A percentile compares a stretch with the other conserved stretches of the same genome.
These are phyloP conservation scores for Dynastes maya DNA, from an alignment of 2,888 invertebrate species.

Conservation along the genomic window DNA sequence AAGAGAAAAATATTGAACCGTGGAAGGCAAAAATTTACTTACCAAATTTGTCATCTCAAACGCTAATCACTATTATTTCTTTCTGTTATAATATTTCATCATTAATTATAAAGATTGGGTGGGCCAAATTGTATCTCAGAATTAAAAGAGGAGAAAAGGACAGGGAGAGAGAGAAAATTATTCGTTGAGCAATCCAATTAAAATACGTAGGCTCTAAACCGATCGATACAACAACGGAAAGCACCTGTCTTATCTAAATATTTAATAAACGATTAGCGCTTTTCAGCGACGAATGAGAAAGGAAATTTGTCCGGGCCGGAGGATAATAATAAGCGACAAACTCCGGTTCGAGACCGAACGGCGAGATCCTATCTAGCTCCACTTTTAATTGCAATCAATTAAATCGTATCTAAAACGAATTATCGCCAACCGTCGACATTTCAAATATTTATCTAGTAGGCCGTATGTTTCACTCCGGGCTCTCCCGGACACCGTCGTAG, in stretches of 20 bases:
- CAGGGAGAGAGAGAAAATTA: background rate
- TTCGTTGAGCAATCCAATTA: constrained; percentile 11
- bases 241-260: constrained; percentile 32
- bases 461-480: constrained; percentile 4
- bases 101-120: constrained; percentile 14
- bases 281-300: constrained; percentile 21
- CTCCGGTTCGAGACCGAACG: background rate
- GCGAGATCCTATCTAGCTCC: constrained; percentile 18
- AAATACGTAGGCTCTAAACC: constrained; percentile 1
- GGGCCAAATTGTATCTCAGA: background rate
- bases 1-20: too few species aligned
- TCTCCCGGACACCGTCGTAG: background rate
- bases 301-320: constrained; percentile 14
- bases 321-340: background rate
- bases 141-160: background rate
- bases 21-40: too few species aligned
- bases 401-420: constrained; percentile 18
- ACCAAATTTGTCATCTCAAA: too few species aligned
- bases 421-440: constrained; percentile 22
- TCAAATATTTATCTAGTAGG: constrained; percentile 31
- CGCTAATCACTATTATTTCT: too few species aligned
- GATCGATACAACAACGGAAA: background rate
- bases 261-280: constrained; percentile 37
- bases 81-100: background rate
- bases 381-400: constrained; percentile 36